phyloP scores from a whole-genome alignment of 2,113 vertebrate genomes.

The Hemiprocne comata region DNA sequence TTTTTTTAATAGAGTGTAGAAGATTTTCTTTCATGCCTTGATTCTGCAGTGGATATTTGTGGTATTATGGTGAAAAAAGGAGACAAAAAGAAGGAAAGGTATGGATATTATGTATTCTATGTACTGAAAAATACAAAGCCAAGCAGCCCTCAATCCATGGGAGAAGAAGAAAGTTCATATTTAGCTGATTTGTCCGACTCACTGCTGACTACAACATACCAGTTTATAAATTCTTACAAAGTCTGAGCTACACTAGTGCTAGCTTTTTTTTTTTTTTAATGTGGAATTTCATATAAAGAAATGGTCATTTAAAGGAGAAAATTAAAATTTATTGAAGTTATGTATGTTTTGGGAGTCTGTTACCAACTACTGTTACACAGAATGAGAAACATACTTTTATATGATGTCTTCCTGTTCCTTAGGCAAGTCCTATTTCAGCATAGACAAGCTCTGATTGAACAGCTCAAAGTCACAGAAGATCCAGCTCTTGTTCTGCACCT shows the following conservation, averaged over 20 bases:
- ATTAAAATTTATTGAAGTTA: neutral
- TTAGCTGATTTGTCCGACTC: neutral
- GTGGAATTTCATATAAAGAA: neutral
- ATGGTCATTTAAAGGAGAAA: neutral
- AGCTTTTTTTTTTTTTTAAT: neutral
- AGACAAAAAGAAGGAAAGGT: slow-evolving; percentile 98
- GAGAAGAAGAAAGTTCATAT: neutral
- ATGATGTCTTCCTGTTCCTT: neutral
- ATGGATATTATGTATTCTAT: slow-evolving; percentile 3
- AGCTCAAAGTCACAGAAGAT: slow-evolving; percentile 91
- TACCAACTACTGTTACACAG: neutral
- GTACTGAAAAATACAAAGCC: neutral
- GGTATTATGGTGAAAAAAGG: slow-evolving; percentile 92
- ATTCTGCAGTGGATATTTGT: slow-evolving; percentile 86
- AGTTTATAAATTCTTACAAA: neutral
- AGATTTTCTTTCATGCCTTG: slow-evolving; percentile 88
- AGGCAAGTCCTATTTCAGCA: slow-evolving; percentile 93
- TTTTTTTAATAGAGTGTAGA: slow-evolving; percentile 83
- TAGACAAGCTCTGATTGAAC: slow-evolving; percentile 88
- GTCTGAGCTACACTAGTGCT: neutral
- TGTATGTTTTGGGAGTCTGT: neutral
- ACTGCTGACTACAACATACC: neutral
- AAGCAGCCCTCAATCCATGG: neutral
- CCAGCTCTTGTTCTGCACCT: slow-evolving; percentile 92
- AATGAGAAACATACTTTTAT: neutral